Evolutionary conservation across 2,888 invertebrate genomes (phyloP).

Genomic region (Hipparchia sbordonii): DNA sequence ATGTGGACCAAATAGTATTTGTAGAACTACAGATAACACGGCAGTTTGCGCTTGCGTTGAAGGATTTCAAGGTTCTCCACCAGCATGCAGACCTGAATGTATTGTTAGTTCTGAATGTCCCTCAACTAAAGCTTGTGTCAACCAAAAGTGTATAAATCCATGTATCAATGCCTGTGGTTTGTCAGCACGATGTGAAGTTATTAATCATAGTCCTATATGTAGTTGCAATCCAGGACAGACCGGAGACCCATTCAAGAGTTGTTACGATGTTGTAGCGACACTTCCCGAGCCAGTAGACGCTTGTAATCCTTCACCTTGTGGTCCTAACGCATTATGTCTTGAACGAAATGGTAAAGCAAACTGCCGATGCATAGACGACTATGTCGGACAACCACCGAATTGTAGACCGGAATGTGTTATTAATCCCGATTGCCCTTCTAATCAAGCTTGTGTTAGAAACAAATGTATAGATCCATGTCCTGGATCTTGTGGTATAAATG

Average conservation of each 20-base stretch:
- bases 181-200: conserved; percentile 89
- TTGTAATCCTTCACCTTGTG: conserved; percentile 91
- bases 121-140: conserved; percentile 91
- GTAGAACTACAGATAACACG: conserved; percentile 88
- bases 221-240: conserved; percentile 89
- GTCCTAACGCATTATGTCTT: conserved; percentile 90
- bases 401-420: conserved; percentile 93
- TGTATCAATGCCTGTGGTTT: conserved; percentile 92
- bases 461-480: conserved; percentile 93
- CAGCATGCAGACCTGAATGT: conserved; percentile 92
- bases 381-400: conserved; percentile 90
- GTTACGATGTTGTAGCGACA: conserved; percentile 80
- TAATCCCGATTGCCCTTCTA: conserved; percentile 90
- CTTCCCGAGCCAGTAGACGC: conserved; percentile 74
- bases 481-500: conserved; percentile 90
- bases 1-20: conserved; percentile 91
- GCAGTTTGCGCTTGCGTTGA: conserved; percentile 90
- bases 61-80: conserved; percentile 91
- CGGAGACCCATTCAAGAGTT: conserved; percentile 91
- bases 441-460: conserved; percentile 90
- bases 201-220: conserved; percentile 94
- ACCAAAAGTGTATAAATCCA: conserved; percentile 91
- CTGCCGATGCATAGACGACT: conserved; percentile 90
- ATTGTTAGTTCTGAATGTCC: conserved; percentile 92
- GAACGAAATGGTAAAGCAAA: conserved; percentile 85